Conservation (phyloP, 2,888 invertebrate species). For the Drosophila buzzatii region DNA sequence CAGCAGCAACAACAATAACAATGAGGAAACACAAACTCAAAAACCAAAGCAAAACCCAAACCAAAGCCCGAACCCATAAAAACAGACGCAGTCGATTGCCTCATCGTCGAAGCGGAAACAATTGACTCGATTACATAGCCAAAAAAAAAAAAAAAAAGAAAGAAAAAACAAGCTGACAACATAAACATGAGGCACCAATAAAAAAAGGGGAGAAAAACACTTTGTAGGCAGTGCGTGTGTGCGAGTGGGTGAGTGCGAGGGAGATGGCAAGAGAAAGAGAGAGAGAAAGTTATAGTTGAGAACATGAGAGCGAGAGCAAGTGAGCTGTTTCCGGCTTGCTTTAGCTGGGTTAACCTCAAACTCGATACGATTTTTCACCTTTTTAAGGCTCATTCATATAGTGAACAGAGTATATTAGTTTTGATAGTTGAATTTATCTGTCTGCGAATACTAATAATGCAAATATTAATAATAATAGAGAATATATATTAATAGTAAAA, state of each 20-base stretch:
- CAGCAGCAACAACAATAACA: constrained; percentile 35
- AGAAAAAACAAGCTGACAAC: constrained; percentile 64
- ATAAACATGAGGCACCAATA: constrained; percentile 72
- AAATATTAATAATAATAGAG: too few relatives aligned
- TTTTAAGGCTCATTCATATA: not conserved
- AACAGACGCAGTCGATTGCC: constrained; percentile 77
- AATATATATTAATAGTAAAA: too few relatives aligned
- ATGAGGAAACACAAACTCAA: constrained; percentile 35
- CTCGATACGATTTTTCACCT: constrained; percentile 24
- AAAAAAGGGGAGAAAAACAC: constrained; percentile 57
- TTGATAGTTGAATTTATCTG: too few relatives aligned
- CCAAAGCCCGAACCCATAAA: constrained; percentile 60
- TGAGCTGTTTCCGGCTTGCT: constrained; percentile 31
- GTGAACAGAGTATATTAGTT: not conserved
- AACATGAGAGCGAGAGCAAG: not conserved
- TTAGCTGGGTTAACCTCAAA: constrained; percentile 48
- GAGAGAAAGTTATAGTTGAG: not conserved
- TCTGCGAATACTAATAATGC: too few relatives aligned
- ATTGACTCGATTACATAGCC: constrained; percentile 76
- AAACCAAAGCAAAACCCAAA: constrained; percentile 38
- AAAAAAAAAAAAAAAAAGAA: constrained; percentile 15
- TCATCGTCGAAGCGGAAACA: constrained; percentile 77
- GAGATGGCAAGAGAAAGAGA: not conserved
- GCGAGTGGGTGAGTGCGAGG: not conserved
- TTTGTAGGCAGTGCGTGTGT: constrained; percentile 41